Base-by-base conservation (phyloP, 2,113 vertebrate genomes). In the Apodemus sylvaticus region DNA sequence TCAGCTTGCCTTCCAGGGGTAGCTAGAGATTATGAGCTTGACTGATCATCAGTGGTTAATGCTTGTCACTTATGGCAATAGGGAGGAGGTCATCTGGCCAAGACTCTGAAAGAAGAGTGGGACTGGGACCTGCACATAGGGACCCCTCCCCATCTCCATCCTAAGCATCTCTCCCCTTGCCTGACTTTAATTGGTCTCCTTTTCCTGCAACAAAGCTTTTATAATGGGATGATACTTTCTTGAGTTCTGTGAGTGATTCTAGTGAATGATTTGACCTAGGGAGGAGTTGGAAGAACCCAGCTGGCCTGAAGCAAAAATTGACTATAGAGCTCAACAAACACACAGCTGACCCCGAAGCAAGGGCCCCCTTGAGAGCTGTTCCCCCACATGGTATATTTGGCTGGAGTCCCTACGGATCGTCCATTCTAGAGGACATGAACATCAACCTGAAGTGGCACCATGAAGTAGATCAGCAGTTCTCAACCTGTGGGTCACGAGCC, bases 221-320 rank as follows among this genome's bases (percentile, higher is more conserved):
- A 14, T 62, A 94, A 36, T 39, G 83, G 82, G 13, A 48, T 68
- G 79, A 51, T 9, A 39, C 51, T 85, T 70, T 68, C 55, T 42
- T 91, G 74, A 96, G 73, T 79, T 89, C 74, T 96, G 3, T 39
- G 70, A 90, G 22, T 51, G 39, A 89, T 95, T 89, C 66, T 53
- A 89, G 45, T 22, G 87, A 89, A 82, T 62, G 22, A 26, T 45
- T 77, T 73, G 86, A 96, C 60, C 53, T 81, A 31, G 64, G 64
- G 10, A 4, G 36, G 81, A 70, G 20, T 90, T 88, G 48, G 48
- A 26, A 31, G 20, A 51, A 24, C 16, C 68, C 68, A 97, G 48
- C 31, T 81, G 16, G 11, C 74, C 51, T 71, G 42, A 96, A 81
- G 7, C 34, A 29, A 73, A 36, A n/a, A 70, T 66, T 66, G 71